Evolutionary conservation across 2,113 vertebrate genomes (phyloP).

Genomic region (Triplophysa siluroides): DNA sequence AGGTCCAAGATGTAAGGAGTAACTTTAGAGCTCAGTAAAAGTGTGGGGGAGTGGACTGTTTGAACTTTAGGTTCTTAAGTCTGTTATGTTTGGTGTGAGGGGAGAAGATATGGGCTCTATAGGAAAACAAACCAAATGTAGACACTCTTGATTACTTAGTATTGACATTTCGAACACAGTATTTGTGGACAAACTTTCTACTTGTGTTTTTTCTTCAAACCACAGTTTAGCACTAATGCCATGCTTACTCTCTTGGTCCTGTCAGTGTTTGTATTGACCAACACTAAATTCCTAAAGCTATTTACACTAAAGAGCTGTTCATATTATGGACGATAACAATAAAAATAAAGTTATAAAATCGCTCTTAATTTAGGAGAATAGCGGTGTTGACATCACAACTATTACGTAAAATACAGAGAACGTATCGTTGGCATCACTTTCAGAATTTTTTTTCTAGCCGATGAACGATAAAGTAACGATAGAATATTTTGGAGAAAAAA

Average conservation of each 20-base stretch:
- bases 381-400: no score
- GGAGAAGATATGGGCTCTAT: not conserved
- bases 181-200: conserved; percentile 13
- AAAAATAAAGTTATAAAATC: no score
- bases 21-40: not conserved
- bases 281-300: not conserved
- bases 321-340: no score
- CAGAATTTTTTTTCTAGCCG: no score
- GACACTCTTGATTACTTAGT: conserved; percentile 15
- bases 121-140: not conserved
- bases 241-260: not conserved
- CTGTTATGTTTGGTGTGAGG: conserved; percentile 2
- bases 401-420: no score
- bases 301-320: not conserved
- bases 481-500: no score
- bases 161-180: conserved; percentile 1
- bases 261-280: not conserved
- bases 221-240: not conserved
- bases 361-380: no score
- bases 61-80: conserved; percentile 5
- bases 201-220: not conserved
- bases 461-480: no score
- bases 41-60: not conserved
- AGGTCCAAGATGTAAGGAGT: not conserved
- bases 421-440: no score